Base-by-base conservation (phyloP, 2,797 vertebrate species). In the Melanotaenia pygmaea region DNA sequence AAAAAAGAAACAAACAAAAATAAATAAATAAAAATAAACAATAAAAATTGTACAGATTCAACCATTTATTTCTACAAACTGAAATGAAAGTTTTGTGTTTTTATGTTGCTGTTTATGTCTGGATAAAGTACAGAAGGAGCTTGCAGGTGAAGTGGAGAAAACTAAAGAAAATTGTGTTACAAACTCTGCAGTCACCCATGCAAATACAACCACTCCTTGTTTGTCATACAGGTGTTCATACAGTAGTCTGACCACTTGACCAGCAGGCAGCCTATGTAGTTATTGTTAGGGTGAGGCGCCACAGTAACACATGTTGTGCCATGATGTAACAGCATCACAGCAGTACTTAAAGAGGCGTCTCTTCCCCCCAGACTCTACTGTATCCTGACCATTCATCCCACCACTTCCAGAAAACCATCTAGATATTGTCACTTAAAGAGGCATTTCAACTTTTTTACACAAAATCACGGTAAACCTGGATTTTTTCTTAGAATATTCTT, bases 271-370 rank as follows among this genome's bases (percentile, higher is more conserved):
- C 40, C 11, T 20, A 3, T 40, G 56, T 26, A 45, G 50, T 65
- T 43, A 30, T 8, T 13, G 45, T 40, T 76, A 64, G 72, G 69
- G 63, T 64, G 69, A 83, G 79, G 75, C 71, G 28, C 38, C 53
- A 30, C 9, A 59, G 24, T 40, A 84, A 78, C 77, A 74, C 83
- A 83, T 71, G 75, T 30, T 54, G 57, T 70, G 57, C 62, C 9
- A 59, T 91, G 76, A 91, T 77, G 84, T 92, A 86, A 88, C 80
- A 79, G 51, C 51, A 45, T 51, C 64, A 50, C 7, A 51, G 67
- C 45, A 32, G 59, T 85, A 86, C 81, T 85, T 88, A 88, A 86
- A 69, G 81, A 70, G 43, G 58, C 22, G 4, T 13, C 47, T 66
- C 20, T 74, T 50, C 30, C 67, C 3, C 51, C 24, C 54, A 2